Conservation (phyloP, 1,140 invertebrate genomes). For the Pogonomyrmex barbatus region DNA sequence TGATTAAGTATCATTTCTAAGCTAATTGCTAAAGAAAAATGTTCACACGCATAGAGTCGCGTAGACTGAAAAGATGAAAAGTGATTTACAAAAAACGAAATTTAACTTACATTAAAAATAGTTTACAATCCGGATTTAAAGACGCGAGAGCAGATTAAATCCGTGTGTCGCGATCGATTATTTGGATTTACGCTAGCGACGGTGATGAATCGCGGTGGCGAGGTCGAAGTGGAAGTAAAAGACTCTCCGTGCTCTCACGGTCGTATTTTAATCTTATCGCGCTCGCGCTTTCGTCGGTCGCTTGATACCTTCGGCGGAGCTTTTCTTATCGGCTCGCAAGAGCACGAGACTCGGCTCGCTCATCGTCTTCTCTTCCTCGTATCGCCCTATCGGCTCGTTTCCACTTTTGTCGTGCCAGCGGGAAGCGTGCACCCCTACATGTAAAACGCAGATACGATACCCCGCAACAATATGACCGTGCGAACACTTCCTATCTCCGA, state of each 20-base stretch:
- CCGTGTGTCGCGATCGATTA: conserved; percentile 56
- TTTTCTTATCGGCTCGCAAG: conserved; percentile 69
- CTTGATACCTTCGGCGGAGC: conserved; percentile 72
- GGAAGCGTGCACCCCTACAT: conserved; percentile 42
- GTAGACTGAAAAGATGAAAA: not conserved
- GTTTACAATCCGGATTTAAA: not conserved
- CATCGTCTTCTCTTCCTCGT: conserved; percentile 62
- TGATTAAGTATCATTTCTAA: not conserved
- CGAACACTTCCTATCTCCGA: conserved; percentile 48
- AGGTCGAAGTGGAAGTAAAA: conserved; percentile 45
- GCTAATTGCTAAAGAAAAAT: not conserved
- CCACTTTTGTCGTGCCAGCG: conserved; percentile 69
- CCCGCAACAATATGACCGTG: conserved; percentile 55
- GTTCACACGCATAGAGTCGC: not conserved
- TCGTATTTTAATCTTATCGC: conserved; percentile 79
- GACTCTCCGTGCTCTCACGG: conserved; percentile 69
- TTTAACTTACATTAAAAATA: not conserved
- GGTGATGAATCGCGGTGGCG: conserved; percentile 61
- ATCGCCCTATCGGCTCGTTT: conserved; percentile 70
- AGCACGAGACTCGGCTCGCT: conserved; percentile 63
- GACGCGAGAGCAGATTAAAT: conserved; percentile 17
- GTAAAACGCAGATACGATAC: conserved; percentile 61
- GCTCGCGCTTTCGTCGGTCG: conserved; percentile 69
- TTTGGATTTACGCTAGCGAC: conserved; percentile 46
- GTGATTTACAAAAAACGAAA: too few species aligned